Evolutionary conservation across 2,113 vertebrate species (phyloP), one percentile per base, ranked within the genome.

Genomic region (Pedionomus torquatus): DNA sequence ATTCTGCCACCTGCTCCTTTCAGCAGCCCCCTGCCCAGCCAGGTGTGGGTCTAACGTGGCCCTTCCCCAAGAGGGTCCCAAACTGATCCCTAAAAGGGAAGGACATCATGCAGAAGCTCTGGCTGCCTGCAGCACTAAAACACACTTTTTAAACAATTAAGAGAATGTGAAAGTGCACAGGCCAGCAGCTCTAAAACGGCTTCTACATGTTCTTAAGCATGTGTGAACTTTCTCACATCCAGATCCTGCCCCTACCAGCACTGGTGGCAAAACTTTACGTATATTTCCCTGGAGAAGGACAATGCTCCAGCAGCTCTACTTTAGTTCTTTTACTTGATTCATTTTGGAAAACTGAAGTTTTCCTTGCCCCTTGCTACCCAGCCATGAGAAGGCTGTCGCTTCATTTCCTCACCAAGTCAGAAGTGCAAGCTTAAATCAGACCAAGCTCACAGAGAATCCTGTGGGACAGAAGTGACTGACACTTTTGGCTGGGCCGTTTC

Each of bases 121-220:
- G 48, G 28, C 48, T 74, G 64, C 72, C 68, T 43, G 33, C 41
- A 69, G 58, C 33, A 8, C 37, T 10, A 77, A 89, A 68, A 24
- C 23, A 52, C 0, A 0, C 12, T 71, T 54, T 75, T 82, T 43
- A 3, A 69, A 82, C 0, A 0, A 89, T 55, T 37, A 77, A 44
- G 43, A 55, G 48, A 77, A 81, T 17, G 18, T 57, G 37, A 77
- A 70, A 60, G 31, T 2, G 19, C 41, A 54, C 2, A 2, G 8
- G 25, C 10, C 68, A 78, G 44, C 39, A 89, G 54, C 64, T 77
- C 35, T 49, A 26, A 65, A 91, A 61, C 0, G 1, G 33, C 24
- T 87, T 54, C 72, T 71, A 44, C 37, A 51, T 4, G 1, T 60
- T 51, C 46, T 41, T 31, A 49, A 87, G 64, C n/a, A 74, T 0